phyloP scores from a whole-genome alignment of 2,797 vertebrate species.

The Hydrolagus colliei region DNA sequence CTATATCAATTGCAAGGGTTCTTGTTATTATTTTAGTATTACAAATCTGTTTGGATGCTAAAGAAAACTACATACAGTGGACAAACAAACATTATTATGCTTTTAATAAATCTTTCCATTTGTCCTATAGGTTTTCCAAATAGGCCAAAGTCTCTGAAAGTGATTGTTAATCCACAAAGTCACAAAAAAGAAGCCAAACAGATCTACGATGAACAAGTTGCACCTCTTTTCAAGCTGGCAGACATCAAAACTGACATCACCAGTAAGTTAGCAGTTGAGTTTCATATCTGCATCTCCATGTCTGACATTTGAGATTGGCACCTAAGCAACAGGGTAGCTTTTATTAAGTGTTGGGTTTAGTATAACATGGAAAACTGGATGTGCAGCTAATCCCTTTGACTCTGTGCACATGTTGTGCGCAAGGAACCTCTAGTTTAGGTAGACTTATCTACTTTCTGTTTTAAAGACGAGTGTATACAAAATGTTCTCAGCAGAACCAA shows the following conservation, averaged over 20 bases:
- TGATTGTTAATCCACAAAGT: constrained; percentile 85
- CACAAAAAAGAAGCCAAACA: constrained; percentile 78
- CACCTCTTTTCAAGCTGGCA: constrained; percentile 84
- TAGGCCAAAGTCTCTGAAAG: constrained; percentile 76
- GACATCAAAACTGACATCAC: constrained; percentile 75
- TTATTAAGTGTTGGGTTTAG: neutral
- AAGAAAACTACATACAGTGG: too few species aligned
- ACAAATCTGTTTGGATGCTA: too few species aligned
- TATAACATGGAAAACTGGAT: constrained; percentile 33
- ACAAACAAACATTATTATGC: too few species aligned
- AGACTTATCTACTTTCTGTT: neutral
- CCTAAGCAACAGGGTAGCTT: neutral
- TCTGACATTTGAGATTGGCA: constrained; percentile 32
- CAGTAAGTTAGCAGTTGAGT: constrained; percentile 55
- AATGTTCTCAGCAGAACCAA: neutral
- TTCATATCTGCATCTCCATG: constrained; percentile 30
- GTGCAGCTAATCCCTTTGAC: constrained; percentile 36
- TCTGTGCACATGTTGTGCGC: neutral
- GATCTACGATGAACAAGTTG: constrained; percentile 77
- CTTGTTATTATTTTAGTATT: too few species aligned
- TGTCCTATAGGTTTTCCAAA: constrained; percentile 60
- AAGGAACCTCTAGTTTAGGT: neutral
- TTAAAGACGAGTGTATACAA: neutral
- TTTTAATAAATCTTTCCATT: neutral
- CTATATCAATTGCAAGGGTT: too few species aligned